Evolutionary conservation across 64 coral and sea anemone species (phyloP), one percentile per base, ranked within the genome.

Genomic region (Cladopsammia gracilis): DNA sequence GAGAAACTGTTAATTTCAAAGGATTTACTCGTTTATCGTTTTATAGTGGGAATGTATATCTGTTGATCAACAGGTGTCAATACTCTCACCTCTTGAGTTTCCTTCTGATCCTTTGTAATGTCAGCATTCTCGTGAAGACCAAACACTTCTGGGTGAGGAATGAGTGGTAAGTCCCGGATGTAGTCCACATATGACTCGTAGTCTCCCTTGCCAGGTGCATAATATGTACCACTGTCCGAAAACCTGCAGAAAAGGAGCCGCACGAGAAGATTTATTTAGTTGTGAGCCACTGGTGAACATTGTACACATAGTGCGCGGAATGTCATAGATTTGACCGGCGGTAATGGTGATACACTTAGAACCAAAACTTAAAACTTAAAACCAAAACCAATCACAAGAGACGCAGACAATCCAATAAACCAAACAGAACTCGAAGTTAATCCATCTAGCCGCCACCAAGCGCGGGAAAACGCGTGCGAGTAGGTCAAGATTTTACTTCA

Each of bases 111-210:
- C 83, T 98, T 98, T 48, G 96, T 98, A 46, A 98, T 98, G 72
- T 98, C 96, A 18, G 96, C 96, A 90, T 98, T 98, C 67, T 98
- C 96, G n/a, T 98, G 96, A 23, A 98, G 96, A 25, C 97, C 97
- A 85, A 98, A 98, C 62, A 98, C 94, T 73, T 98, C 97, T 7
- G 97, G 97, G 62, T 98, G 94, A 44, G 93, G 90, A 13, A 96
- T 82, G 23, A 98, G 72, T 3, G 97, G 97, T 20, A 96, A 71
- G 34, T 88, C 90, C 62, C 97, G 94, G 14, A 96, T 88, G 49
- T 96, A 96, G 10, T 98, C 97, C 52, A 98, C 70, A 53, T 98
- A 98, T 9, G 87, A 87, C 3, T 98, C 97, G 76, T 98, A 98
- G 23, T 85, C 58, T 71, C 97, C 97, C 34, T 98, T 90, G 7